A percentile compares a stretch with the other conserved stretches of the same genome.
Evolutionary conservation across 2,888 invertebrate genomes (phyloP).

Genomic region (Rhorus exstirpatorius): DNA sequence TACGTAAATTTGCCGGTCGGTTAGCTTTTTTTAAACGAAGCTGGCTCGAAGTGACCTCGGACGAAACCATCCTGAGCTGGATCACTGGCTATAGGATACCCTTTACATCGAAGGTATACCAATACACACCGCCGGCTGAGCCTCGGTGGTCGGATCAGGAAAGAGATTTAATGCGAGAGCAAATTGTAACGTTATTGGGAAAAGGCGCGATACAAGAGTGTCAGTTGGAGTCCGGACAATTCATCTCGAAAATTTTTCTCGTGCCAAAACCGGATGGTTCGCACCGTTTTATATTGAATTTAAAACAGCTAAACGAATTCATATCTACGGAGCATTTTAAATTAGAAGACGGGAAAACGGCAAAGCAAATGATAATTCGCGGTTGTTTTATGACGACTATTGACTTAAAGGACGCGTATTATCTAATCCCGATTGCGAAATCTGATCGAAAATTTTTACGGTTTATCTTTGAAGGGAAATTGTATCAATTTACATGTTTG

Average conservation of each 20-base stretch:
- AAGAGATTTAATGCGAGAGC: constrained; percentile 6
- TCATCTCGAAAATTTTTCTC: constrained; percentile 48
- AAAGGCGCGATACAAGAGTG: constrained; percentile 43
- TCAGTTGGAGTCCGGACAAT: constrained; percentile 21
- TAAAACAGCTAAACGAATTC: constrained; percentile 31
- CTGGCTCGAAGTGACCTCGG: constrained; percentile 59
- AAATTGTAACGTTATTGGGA: constrained; percentile 1
- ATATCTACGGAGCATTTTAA: constrained; percentile 15
- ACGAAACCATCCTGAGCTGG: constrained; percentile 64
- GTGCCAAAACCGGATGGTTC: constrained; percentile 29
- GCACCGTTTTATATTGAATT: constrained; percentile 29
- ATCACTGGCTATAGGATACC: constrained; percentile 60
- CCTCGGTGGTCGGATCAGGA: constrained; percentile 47
- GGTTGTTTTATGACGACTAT: constrained; percentile 16
- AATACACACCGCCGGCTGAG: constrained; percentile 26
- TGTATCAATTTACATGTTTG: constrained; percentile 37
- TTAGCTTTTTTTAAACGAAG: constrained; percentile 28
- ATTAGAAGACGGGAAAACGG: neutral
- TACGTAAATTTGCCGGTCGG: constrained; percentile 61
- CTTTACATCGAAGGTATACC: constrained; percentile 23
- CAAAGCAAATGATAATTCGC: neutral
- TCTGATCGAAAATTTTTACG: constrained; percentile 28
- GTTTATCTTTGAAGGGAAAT: constrained; percentile 3
- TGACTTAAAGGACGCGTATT: too few relatives aligned
- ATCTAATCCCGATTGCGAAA: constrained; percentile 9